Base-by-base conservation (phyloP, 64 coral and sea anemone genomes). In the Catalaphyllia jardinei region DNA sequence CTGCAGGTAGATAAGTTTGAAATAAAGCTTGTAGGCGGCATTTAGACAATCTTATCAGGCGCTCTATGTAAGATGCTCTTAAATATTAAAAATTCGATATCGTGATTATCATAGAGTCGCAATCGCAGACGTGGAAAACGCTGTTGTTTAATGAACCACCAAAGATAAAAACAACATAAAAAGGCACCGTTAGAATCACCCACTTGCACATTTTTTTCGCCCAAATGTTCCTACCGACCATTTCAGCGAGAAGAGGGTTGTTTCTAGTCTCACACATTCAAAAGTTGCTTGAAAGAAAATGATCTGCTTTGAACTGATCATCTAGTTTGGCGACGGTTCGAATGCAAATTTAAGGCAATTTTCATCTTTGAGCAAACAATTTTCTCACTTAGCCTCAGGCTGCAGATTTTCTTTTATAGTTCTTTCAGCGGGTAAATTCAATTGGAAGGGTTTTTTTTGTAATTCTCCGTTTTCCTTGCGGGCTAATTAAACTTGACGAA, bases 401-500 rank as follows among this genome's bases (percentile, higher is more conserved):
- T 24, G 38, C 20, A 85, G 35, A 85, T 71, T 69, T 62, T 71
- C 22, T 24, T 25, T n/a, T n/a, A n/a, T 10, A 69, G 65, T 51
- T 52, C 57, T 84, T 49, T 85, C 35, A 51, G 22, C 22, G 20
- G 22, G 22, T 85, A 85, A 85, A 71, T 85, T 67, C 22, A 69
- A 69, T 69, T 69, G 65, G 65, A 69, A 69, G 65, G 42, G 42
- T 4, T 4, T 46, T 69, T 69, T 69, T 69, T 69, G 4, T 69
- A 85, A 85, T 71, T 85, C 80, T 71, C 17, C 12, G 19, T 25
- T 83, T 83, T 83, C 33, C 33, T 18, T 8, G 16, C 10, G 35
- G 33, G 63, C 24, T 85, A 71, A 85, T 85, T 85, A 51, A 69
- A 85, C 71, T 85, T 67, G 20, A 85, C 31, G 39, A 18, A 50